These are phyloP conservation scores for Ictalurus punctatus DNA, from an alignment of 2,113 vertebrate species.

Conservation along the genomic window DNA sequence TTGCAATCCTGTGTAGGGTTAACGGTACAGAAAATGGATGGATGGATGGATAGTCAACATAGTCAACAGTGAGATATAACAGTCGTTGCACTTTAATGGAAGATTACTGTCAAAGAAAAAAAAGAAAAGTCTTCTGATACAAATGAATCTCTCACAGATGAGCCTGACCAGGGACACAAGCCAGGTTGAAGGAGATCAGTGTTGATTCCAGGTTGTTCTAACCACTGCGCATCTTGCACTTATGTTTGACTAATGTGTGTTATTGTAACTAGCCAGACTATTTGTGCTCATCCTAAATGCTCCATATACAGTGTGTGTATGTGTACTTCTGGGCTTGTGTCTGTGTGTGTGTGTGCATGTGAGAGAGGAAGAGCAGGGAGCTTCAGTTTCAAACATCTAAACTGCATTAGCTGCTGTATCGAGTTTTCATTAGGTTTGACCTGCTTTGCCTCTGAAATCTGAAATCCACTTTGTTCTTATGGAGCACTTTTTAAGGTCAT, in stretches of 20 bases:
- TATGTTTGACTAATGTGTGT: background rate
- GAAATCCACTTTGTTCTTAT: background rate
- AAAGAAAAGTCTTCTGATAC: background rate
- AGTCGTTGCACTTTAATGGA: background rate
- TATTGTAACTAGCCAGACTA: background rate
- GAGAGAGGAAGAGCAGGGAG: background rate
- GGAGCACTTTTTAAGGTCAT: background rate
- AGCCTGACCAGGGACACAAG: background rate
- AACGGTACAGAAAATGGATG: too few relatives aligned
- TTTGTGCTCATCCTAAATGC: conserved; percentile 3
- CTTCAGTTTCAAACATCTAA: conserved; percentile 12
- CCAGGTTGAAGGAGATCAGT: background rate
- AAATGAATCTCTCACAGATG: background rate
- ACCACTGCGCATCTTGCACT: background rate
- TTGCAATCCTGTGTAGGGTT: too few relatives aligned
- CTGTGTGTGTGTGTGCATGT: background rate
- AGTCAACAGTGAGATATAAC: background rate
- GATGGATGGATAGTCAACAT: background rate
- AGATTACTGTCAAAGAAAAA: background rate
- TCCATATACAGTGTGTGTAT: background rate
- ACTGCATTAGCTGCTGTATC: conserved; percentile 42
- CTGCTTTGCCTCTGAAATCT: conserved; percentile 55
- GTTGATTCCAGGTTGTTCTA: background rate
- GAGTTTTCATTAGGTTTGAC: conserved; percentile 59
- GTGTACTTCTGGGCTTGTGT: conserved; percentile 1